phyloP scores from a whole-genome alignment of 2,797 vertebrate genomes.

The Cynopterus sphinx region DNA sequence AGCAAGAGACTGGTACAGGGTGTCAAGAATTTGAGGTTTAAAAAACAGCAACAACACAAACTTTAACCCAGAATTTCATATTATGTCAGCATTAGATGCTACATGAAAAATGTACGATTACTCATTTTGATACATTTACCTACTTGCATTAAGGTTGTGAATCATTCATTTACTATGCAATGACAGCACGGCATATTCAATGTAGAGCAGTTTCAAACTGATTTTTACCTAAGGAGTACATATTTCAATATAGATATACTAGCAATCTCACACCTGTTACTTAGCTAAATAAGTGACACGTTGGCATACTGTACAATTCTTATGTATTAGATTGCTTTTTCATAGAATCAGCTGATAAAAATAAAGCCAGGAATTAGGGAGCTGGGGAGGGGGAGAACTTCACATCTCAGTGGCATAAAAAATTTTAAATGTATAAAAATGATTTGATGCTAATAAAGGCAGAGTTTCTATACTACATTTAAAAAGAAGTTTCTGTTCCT shows the following conservation, averaged over 20 bases:
- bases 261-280: background rate
- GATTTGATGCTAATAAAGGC: background rate
- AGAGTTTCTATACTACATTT: slow-evolving; percentile 19
- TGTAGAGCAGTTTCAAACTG: background rate
- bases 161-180: background rate
- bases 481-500: slow-evolving; percentile 18
- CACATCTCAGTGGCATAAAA: background rate
- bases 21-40: slow-evolving; percentile 74
- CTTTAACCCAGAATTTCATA: slow-evolving; percentile 76
- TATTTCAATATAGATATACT: background rate
- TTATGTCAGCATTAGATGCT: slow-evolving; percentile 61
- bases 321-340: background rate
- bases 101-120: slow-evolving; percentile 36
- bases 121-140: slow-evolving; percentile 5
- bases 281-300: background rate
- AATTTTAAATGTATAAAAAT: slow-evolving; percentile 32
- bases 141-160: background rate
- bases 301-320: background rate
- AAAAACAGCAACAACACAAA: slow-evolving; percentile 61
- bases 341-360: background rate
- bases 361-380: background rate
- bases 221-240: background rate
- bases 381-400: background rate
- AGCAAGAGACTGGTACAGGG: slow-evolving; percentile 79
- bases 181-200: background rate